Base-by-base conservation (phyloP, 2,797 vertebrate species). In the Masticophis lateralis region DNA sequence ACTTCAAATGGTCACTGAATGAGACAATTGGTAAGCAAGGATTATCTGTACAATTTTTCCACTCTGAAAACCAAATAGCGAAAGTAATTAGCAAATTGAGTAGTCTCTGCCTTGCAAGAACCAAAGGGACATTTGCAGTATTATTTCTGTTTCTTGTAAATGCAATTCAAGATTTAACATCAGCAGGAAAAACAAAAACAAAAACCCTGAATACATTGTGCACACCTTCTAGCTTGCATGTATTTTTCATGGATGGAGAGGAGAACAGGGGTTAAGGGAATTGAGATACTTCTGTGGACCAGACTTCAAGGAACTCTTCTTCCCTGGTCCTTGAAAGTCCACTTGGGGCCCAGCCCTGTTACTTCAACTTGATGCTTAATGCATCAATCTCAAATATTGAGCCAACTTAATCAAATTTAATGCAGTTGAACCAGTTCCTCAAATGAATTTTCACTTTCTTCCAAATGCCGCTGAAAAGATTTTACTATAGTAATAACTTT, bases 361-460 rank as follows among this genome's bases (percentile, higher is more conserved):
- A 14, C 32, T 93, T 5, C 2, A 5, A 18, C 66, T 47, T 10
- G 0, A 51, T 27, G 51, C 55, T 86, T 79, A 47, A 92, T 89
- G 57, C 10, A 22, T 94, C 92, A 47, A n/a, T 43, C 51, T 28
- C 22, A 60, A 0, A 0, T 89, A 61, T 55, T 93, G 37, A 92
- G 87, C 37, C 88, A 92, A 92, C 93, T 92, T 79, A 60, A 1
- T n/a, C 94, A 57, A 95, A 94, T 43, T 83, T 47, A 83, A 83
- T 83, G 74, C 10, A 83, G 69, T 37, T 74, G 32, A 74, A 32
- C 32, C 69, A 37, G 20, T 91, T 92, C 57, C 92, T 89, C 16
- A 90, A 55, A 60, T 88, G 69, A 90, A 9, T 93, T 97, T 96
- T 90, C 91, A 53, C 94, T 93, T 55, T 87, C 11, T 94, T 93